Percentiles rank a stretch among this genome's conserved stretches.
Conservation (phyloP, 2,888 invertebrate species). For the Mylabris sibirica region DNA sequence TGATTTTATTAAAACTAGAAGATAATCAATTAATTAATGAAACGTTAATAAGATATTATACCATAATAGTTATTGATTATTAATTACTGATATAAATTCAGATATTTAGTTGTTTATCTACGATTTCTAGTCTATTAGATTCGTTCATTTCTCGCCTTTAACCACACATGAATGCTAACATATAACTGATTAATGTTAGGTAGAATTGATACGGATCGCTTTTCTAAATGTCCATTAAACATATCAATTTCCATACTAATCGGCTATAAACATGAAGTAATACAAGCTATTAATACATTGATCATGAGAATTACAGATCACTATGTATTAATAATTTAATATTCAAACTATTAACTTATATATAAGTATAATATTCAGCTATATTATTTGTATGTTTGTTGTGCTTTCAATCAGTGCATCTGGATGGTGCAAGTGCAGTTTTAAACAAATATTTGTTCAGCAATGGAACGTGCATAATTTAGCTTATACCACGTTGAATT, state of each 20-base stretch:
- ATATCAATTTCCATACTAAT: conserved; percentile 43
- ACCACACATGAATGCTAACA: background rate
- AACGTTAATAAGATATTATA: background rate
- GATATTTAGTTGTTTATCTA: conserved; percentile 25
- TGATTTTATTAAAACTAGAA: conserved; percentile 7
- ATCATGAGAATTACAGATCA: conserved; percentile 25
- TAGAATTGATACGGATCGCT: conserved; percentile 44
- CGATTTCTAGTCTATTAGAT: conserved; percentile 33
- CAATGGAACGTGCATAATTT: background rate
- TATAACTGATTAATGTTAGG: conserved; percentile 44
- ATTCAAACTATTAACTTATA: conserved; percentile 5
- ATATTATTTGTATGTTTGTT: background rate
- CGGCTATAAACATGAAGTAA: conserved; percentile 38
- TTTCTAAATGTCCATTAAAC: conserved; percentile 42
- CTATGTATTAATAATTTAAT: conserved; percentile 24
- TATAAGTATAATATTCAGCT: background rate
- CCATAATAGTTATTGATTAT: background rate
- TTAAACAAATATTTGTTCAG: background rate
- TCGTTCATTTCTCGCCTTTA: conserved; percentile 27
- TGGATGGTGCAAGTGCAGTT: background rate
- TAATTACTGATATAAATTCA: background rate
- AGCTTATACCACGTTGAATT: background rate
- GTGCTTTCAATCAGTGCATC: background rate
- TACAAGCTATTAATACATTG: conserved; percentile 27
- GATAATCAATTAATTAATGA: no score